Conservation (phyloP, 2,113 vertebrate genomes). For the Labeo catla region DNA sequence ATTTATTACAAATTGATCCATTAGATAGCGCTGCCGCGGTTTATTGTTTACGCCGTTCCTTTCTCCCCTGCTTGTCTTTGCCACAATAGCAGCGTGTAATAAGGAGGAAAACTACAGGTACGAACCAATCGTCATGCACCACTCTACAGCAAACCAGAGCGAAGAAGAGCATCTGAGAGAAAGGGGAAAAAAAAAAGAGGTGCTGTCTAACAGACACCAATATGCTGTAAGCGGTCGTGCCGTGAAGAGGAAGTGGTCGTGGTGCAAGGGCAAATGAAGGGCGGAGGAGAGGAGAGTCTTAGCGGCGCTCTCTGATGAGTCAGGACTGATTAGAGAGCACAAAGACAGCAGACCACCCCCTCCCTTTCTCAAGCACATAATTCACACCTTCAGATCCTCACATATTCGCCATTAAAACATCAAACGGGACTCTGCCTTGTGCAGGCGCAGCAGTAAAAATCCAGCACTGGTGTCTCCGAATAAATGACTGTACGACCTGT, state of each 20-base stretch:
- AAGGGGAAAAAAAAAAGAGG: conserved; percentile 49
- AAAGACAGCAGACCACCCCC: conserved; percentile 66
- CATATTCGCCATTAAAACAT: conserved; percentile 65
- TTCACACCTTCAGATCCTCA: conserved; percentile 56
- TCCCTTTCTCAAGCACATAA: conserved; percentile 55
- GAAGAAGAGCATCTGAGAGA: not conserved
- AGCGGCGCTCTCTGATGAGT: conserved; percentile 50
- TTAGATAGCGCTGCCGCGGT: conserved; percentile 78
- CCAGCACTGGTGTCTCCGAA: not conserved
- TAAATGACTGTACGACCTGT: conserved; percentile 46
- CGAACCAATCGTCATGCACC: conserved; percentile 73
- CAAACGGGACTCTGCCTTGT: conserved; percentile 53
- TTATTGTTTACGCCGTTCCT: conserved; percentile 62
- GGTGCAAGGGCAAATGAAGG: conserved; percentile 73
- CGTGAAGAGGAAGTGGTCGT: conserved; percentile 57
- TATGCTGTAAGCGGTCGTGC: conserved; percentile 28
- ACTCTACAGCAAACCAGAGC: conserved; percentile 41
- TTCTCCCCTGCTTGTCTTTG: conserved; percentile 21
- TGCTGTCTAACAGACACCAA: conserved; percentile 66
- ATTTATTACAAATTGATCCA: conserved; percentile 85
- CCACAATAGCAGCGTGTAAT: conserved; percentile 68
- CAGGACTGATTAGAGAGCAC: conserved; percentile 53
- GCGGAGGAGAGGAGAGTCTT: conserved; percentile 55
- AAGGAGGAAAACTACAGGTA: conserved; percentile 75
- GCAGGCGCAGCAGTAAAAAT: conserved; percentile 31